Base-by-base conservation (phyloP, 1,140 invertebrate species). In the Oncopodura yosiiana region DNA sequence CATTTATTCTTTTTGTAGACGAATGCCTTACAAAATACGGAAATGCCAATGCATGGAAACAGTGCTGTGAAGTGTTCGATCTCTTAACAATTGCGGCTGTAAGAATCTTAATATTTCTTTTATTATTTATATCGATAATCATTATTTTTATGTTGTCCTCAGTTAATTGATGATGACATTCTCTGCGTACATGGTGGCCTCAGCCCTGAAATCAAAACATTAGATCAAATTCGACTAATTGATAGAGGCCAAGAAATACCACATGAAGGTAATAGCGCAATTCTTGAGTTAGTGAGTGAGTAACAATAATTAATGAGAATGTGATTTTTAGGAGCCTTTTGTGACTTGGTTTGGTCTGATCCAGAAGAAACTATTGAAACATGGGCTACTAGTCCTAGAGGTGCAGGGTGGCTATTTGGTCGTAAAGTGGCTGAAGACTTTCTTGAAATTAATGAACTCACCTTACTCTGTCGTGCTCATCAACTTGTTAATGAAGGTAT, bases 11-110 rank as follows among this genome's bases (percentile, higher is more conserved):
- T 37, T 60, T 73, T 73, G 36, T 68, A 86, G 93, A 99, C 80
- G 94, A 99, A 74, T 99, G 94, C 75, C 83, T 94, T 67, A 94
- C 84, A 53, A 99, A 99, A 76, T 99, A 99, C 78, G 94, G 94
- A 48, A 98, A 97, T 80, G 84, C 88, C 46, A 97, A 96, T 79
- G 91, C 92, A 43, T 99, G 94, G 94, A 91, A 91, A 71, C 91
- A 94, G 72, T 98, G 94, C 71, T 97, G 93, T 74, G 84, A 83
- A 74, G 90, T 98, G 36, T 99, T 99, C 77, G 94, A 98, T 79
- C 78, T 97, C 54, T 79, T 99, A 32, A 94, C 94, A 66, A 83
- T 99, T 66, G 16, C 9, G 23, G 46, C n/a, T 16, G 16, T 26
- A 30, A 43, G 26, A 39, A 42, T n/a, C 27, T 1, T 29, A 14